Evolutionary conservation across 2,888 invertebrate species (phyloP), one percentile per base, ranked within the genome.

Genomic region (Cheilosia soror): DNA sequence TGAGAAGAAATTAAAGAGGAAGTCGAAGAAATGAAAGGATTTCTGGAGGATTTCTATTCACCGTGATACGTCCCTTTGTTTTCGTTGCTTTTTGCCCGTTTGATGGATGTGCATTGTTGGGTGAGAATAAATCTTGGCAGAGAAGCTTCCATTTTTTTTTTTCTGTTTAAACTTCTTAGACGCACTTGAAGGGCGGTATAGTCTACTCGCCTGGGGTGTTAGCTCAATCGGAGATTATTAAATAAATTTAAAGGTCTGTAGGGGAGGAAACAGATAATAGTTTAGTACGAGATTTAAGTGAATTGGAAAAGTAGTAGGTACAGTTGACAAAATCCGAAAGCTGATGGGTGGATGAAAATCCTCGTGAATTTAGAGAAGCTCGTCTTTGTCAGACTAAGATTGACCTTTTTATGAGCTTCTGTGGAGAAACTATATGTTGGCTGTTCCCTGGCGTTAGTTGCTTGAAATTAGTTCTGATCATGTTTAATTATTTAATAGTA

Each of bases 1-100:
- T 77, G 55, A 60, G 51, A 25, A 49, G 71, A 58, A 80, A 69
- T 84, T 84, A 66, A 80, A 76, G 60, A 75, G 71, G 75, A 71
- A 84, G 58, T 66, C 42, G 53, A 75, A 63, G 58, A 65, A 75
- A 75, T 53, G 57, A 73, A 49, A 57, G 55, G 58, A 71, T 73
- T 66, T 76, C 69, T 63, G 53, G 7, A 68, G 75, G 65, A 37
- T 68, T 73, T 60, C 33, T 40, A 15, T 58, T 33, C 66, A 58
- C 42, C 20, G 11, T 37, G 37, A 11, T 37, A 37, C 37, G 13
- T 29, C 40, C 44, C 68, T 53, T 69, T 44, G 62, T 62, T 47
- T 62, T 77, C 62, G 49, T 33, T 63, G 25, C 57, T 31, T 53
- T 5, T 20, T 42, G 51, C 20, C 25, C 11, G 68, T 57, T 72